Evolutionary conservation across 64 coral and sea anemone species (phyloP).

Genomic region (Stylophora pistillata): DNA sequence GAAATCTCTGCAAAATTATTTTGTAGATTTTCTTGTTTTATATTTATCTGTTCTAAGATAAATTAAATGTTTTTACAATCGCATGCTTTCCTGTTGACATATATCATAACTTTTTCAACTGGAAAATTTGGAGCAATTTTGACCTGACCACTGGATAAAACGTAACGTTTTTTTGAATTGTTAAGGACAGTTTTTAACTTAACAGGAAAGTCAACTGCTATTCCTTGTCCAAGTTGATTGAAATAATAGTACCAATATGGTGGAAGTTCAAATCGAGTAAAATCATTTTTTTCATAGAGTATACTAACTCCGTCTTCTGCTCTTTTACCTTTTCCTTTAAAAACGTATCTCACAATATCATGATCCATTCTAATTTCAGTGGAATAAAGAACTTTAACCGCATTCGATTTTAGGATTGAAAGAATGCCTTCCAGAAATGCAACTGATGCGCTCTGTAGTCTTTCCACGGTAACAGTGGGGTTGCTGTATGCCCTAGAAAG

Average conservation of each 20-base stretch:
- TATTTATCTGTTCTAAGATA: not conserved
- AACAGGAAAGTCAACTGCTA: slow-evolving; percentile 5
- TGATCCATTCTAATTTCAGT: slow-evolving; percentile 10
- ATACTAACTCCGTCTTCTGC: slow-evolving; percentile 10
- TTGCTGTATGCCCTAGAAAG: slow-evolving; percentile 12
- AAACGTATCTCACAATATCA: slow-evolving; percentile 38
- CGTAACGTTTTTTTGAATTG: slow-evolving; percentile 1
- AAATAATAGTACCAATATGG: slow-evolving; percentile 51
- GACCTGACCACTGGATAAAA: not conserved
- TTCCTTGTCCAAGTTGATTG: slow-evolving; percentile 64
- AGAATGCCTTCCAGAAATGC: no score
- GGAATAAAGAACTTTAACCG: not conserved
- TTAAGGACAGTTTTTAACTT: slow-evolving; percentile 24
- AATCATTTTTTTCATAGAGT: not conserved
- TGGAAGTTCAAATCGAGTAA: slow-evolving; percentile 51
- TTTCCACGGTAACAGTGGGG: slow-evolving; percentile 1
- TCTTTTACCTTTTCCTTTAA: slow-evolving; percentile 54
- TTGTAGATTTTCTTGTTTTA: not conserved
- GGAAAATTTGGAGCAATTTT: slow-evolving; percentile 6
- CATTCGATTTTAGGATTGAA: not conserved
- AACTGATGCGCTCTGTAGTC: no score
- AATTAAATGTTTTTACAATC: slow-evolving; percentile 19
- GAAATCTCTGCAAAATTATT: not conserved
- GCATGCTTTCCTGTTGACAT: slow-evolving; percentile 11
- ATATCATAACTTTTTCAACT: slow-evolving; percentile 4